Base-by-base conservation (phyloP, 2,888 invertebrate species). In the Hyposoter dolosus region DNA sequence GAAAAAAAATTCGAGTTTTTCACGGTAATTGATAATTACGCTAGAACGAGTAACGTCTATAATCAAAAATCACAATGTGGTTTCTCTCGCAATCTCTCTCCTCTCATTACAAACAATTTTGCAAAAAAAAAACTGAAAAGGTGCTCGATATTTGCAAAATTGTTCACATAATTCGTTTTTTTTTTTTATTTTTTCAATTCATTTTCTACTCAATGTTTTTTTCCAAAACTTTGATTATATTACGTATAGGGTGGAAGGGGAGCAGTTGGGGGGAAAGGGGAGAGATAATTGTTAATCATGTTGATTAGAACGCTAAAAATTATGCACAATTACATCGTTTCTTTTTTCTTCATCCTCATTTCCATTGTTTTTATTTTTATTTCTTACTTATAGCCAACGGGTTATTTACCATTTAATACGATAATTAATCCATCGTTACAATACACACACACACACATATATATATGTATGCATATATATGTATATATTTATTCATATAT, bases 11-110 rank as follows among this genome's bases (percentile, higher is more conserved):
- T 56, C 74, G 74, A 45, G 82, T 60, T 71, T 60, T 69, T 65
- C 79, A 76, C 85, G 84, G 87, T 87, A 88, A 88, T 88, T 89
- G 81, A 80, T 84, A 89, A 89, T 88, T 89, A 86, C 87, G 86
- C 85, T 89, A 88, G 82, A 88, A 87, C 84, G 86, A 88, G 82
- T 88, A 86, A 88, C 88, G 84, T 90, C 88, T 90, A 91, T 85
- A 89, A 90, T 90, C 87, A 88, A 89, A 87, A 91, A 91, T 91
- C 91, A 91, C 91, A 91, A 91, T 91, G 90, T 90, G 88, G 89
- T 89, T 90, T 89, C 87, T 87, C 83, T 86, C 84, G 84, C 82
- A 78, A 83, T 77, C 79, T 53, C 60, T 66, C 72, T 75, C 56
- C 50, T 65, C 71, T 23, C 66, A 19, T 56, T 56, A 74, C 74